Base-by-base conservation (phyloP, 2,888 invertebrate species). In the Scaptomyza tumidula region DNA sequence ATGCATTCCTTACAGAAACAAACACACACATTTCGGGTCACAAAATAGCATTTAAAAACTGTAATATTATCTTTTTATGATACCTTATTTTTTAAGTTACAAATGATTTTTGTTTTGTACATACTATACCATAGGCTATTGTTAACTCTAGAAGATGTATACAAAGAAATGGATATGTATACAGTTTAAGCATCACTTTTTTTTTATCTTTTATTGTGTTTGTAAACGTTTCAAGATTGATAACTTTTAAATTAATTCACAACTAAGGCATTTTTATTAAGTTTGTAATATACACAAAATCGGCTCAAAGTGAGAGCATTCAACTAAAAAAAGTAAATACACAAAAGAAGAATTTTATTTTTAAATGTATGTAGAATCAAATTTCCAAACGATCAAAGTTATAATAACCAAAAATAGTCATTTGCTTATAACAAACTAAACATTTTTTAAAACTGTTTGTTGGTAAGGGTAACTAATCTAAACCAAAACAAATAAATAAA, bases 1-100 rank as follows among this genome's bases (percentile, higher is more conserved):
- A 49, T 44, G 64, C 86, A 80, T 80, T 82, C 79, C 85, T 52
- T 46, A 50, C 27, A 29, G 33, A 65, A 65, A 55, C 48, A 29
- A 5, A 33, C 33, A 33, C 31, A 33, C 16, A 39, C n/a, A 33
- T 14, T 53, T 73, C 46, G 61, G 53, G 41, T 67, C 63, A 59
- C 63, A 66, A 75, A 69, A 27, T 66, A 57, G 63, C 52, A 39
- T 68, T 53, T 58, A 54, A 67, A 58, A 48, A 9, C 52, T 24
- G 35, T 59, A 16, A 29, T 37, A 14, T 39, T 50, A 19, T 24
- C 16, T 19, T 45, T 35, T 35, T 16, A 46, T 13, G 13, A 33
- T 35, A 24, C n/a, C 24, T 56, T 13, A 37, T 39, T 37, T 31
- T 11, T 39, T 16, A 24, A 16, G 27, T 37, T 46, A 6, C 27